These are phyloP conservation scores for Rousettus leschenaultii DNA, from an alignment of 2,113 vertebrate species.

Conservation along the genomic window DNA sequence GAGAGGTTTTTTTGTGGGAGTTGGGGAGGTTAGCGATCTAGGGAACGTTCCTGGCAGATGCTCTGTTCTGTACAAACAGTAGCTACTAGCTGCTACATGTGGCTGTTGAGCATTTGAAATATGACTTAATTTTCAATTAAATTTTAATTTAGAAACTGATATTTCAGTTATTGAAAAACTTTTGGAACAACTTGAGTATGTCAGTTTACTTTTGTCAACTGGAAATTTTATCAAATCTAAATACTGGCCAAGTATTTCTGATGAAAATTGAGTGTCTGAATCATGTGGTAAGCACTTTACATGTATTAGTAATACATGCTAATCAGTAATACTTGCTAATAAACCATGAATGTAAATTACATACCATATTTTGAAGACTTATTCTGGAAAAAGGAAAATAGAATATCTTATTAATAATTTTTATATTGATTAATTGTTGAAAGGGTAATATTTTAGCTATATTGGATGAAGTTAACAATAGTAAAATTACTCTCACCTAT, in stretches of 20 bases:
- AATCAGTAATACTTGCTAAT: too few species aligned
- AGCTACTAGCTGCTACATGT: too few species aligned
- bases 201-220: neutral
- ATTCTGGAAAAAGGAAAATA: neutral
- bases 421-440: neutral
- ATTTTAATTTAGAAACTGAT: neutral
- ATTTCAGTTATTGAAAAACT: neutral
- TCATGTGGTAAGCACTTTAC: too few species aligned
- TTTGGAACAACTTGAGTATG: neutral
- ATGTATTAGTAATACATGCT: too few species aligned
- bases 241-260: neutral
- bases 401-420: neutral
- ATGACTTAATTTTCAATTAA: neutral
- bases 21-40: neutral
- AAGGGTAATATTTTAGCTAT: neutral
- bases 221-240: neutral
- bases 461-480: neutral
- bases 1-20: neutral
- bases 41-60: neutral
- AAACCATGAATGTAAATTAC: neutral
- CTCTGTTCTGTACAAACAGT: neutral
- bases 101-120: neutral
- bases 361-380: neutral
- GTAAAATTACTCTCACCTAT: neutral
- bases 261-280: neutral